A percentile compares a stretch with the other conserved stretches of the same genome.
Conservation (phyloP, 2,113 vertebrate species). For the Tor tambroides region DNA sequence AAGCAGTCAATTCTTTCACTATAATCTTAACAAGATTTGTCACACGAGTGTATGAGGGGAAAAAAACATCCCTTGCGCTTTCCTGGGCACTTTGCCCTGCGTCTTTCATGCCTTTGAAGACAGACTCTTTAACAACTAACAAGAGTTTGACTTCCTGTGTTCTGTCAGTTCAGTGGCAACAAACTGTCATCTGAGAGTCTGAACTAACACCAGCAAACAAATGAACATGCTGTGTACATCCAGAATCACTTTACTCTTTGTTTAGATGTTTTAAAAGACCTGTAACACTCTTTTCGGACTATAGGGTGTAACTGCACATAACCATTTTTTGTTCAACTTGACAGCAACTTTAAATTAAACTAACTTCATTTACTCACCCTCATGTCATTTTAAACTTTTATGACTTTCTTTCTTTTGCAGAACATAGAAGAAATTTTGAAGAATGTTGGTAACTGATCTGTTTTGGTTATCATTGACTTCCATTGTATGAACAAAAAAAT, state of each 20-base stretch:
- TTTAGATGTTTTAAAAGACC: not conserved
- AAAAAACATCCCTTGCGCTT: slow-evolving; percentile 39
- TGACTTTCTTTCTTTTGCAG: too few species aligned
- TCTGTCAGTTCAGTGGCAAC: slow-evolving; percentile 65
- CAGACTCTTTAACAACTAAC: slow-evolving; percentile 72
- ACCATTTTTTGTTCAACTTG: not conserved
- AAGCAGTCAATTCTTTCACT: slow-evolving; percentile 9
- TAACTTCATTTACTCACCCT: not conserved
- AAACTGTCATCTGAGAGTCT: slow-evolving; percentile 66
- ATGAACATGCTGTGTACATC: slow-evolving; percentile 39
- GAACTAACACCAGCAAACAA: slow-evolving; percentile 57
- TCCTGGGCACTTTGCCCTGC: slow-evolving; percentile 48
- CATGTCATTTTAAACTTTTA: too few species aligned
- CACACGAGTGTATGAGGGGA: not conserved
- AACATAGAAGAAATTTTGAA: too few species aligned
- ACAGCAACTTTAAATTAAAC: not conserved
- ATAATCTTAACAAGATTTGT: slow-evolving; percentile 31
- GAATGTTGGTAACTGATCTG: too few species aligned
- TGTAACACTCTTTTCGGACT: not conserved
- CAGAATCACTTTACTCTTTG: not conserved
- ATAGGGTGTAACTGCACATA: not conserved
- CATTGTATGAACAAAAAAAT: too few species aligned
- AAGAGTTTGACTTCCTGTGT: slow-evolving; percentile 70
- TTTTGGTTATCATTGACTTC: too few species aligned
- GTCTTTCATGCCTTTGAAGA: slow-evolving; percentile 52